Evolutionary conservation across 2,113 vertebrate species (phyloP).

Genomic region (mouse (Mus musculus)): DNA sequence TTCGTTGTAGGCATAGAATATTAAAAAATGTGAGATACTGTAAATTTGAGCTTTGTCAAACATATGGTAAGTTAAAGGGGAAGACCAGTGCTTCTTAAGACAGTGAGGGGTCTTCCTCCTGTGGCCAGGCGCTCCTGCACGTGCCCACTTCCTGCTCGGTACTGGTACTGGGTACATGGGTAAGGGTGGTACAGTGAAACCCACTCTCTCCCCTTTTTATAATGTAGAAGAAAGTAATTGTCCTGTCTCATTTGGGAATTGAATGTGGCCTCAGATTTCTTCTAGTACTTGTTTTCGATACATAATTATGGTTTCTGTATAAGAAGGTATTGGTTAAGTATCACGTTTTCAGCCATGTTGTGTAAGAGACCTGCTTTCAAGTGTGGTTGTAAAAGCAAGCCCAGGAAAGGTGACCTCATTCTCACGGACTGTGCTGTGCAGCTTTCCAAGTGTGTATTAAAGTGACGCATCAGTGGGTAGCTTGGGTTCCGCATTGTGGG

Average conservation of each 20-base stretch:
- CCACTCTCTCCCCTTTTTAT: not conserved
- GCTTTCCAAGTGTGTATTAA: not conserved
- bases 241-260: not conserved
- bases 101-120: slow-evolving; percentile 24
- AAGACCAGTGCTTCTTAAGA: slow-evolving; percentile 55
- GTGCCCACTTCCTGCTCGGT: not conserved
- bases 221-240: not conserved
- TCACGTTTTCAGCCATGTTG: slow-evolving; percentile 16
- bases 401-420: not conserved
- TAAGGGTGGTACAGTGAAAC: not conserved
- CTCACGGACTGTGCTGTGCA: not conserved
- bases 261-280: slow-evolving; percentile 52
- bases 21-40: slow-evolving; percentile 45
- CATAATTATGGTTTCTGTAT: slow-evolving; percentile 54
- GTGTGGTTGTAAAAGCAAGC: not conserved
- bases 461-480: not conserved
- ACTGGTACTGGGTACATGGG: not conserved
- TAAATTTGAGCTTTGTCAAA: slow-evolving; percentile 77
- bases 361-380: slow-evolving; percentile 26
- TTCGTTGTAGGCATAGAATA: not conserved
- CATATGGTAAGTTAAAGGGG: slow-evolving; percentile 66
- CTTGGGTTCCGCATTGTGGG: not conserved
- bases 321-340: slow-evolving; percentile 5
- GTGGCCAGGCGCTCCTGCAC: not conserved
- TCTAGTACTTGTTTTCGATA: slow-evolving; percentile 41